Conservation (phyloP, 30 jellyfish, hydroid and myxozoan genomes). For the Hydractinia symbiolongicarpus region DNA sequence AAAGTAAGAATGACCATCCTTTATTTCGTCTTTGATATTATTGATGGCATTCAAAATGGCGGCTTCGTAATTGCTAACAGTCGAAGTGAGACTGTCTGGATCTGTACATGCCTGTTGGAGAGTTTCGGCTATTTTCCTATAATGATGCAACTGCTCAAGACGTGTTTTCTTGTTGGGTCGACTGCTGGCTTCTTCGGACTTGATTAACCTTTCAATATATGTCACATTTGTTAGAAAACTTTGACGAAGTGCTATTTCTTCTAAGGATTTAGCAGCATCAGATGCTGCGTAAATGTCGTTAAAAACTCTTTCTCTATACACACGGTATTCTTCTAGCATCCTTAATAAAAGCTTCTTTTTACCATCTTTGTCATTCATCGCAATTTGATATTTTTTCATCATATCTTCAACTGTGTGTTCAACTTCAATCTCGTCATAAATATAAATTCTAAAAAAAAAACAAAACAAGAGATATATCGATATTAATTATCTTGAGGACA, state of each 20-base stretch:
- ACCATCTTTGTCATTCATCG: background rate
- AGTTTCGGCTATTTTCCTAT: background rate
- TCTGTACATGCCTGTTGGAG: background rate
- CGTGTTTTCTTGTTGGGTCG: constrained; percentile 1
- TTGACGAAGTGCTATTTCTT: constrained; percentile 18
- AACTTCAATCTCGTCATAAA: background rate
- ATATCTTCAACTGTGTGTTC: constrained; percentile 4
- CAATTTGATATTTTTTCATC: constrained; percentile 2
- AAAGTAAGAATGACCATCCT: background rate
- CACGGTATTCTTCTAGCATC: background rate
- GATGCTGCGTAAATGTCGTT: constrained; percentile 1
- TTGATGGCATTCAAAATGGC: background rate
- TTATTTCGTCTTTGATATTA: background rate
- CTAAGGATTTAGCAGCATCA: background rate
- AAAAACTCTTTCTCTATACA: background rate
- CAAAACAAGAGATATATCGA: too few species aligned
- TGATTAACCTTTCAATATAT: constrained; percentile 3
- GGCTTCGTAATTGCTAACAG: background rate
- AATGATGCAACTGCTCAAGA: constrained; percentile 2
- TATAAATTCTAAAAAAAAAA: background rate
- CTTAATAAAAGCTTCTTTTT: background rate
- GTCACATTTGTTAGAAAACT: background rate
- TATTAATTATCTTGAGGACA: too few species aligned
- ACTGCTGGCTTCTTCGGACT: background rate
- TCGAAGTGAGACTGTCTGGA: background rate